Evolutionary conservation across 2,888 invertebrate genomes (phyloP).

Genomic region (Melipona beecheii): DNA sequence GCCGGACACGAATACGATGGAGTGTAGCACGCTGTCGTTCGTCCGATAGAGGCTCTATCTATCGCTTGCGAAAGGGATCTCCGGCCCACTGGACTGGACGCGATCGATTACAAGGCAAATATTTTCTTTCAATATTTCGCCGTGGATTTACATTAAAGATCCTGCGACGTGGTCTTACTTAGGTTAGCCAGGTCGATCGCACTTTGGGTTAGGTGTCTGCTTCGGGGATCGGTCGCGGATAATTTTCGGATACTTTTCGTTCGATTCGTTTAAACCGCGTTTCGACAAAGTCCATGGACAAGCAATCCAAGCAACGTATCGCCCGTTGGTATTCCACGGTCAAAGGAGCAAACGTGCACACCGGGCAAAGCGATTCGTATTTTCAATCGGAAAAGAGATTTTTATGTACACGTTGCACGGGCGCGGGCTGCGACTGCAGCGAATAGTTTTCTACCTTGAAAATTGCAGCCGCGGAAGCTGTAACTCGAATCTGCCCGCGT

Average conservation of each 20-base stretch:
- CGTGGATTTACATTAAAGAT: constrained; percentile 35
- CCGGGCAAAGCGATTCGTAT: no score
- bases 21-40: constrained; percentile 35
- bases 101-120: constrained; percentile 55
- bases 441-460: constrained; percentile 61
- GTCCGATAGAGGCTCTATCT: constrained; percentile 26
- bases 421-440: constrained; percentile 54
- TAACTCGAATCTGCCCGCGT: constrained; percentile 58
- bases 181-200: constrained; percentile 2
- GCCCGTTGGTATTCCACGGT: not conserved
- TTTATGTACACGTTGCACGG: no score
- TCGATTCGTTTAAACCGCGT: not conserved
- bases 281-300: not conserved
- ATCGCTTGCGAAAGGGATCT: constrained; percentile 61
- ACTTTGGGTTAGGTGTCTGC: no score
- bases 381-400: no score
- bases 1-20: constrained; percentile 56
- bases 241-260: not conserved
- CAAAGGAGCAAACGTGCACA: no score
- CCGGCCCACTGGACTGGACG: constrained; percentile 52
- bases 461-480: constrained; percentile 44
- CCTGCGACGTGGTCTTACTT: constrained; percentile 34
- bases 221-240: not conserved
- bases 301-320: not conserved
- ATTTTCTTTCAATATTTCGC: constrained; percentile 60